Base-by-base conservation (phyloP, 2,113 vertebrate species). In the Climacteris rufus region DNA sequence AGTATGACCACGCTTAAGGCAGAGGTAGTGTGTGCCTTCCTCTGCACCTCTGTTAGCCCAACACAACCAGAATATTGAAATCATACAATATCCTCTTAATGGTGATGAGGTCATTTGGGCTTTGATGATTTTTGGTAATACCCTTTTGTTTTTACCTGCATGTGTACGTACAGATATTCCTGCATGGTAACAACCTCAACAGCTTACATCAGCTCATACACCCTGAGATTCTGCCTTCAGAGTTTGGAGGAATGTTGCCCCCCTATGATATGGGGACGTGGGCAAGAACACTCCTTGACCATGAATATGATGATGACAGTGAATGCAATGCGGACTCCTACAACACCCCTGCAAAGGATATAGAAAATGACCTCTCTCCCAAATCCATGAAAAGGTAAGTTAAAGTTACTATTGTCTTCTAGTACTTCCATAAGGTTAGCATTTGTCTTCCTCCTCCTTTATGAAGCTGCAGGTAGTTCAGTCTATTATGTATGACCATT, bases 241-340 rank as follows among this genome's bases (percentile, higher is more conserved):
- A 99, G 93, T 99, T 99, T 94, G 99, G 99, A 42, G 99, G 99
- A 70, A 99, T 99, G 99, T 97, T 99, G 96, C 99, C 99, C 11
- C 99, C 99, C 24, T 99, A 99, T 16, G 99, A 99, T 72, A 99
- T 99, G 99, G 99, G 99, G 21, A 99, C 99, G 0, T 99, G 99
- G 99, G 99, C 99, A n/a, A 98, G 99, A 88, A 98, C 99, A 20
- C 98, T 99, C 87, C 98, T 99, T n/a, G 99, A 99, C 96, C 99
- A 99, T 1, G 99, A 99, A n/a, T 99, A 99, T 6, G 99, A 99
- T 17, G 99, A 99, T 84, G 99, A 99, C 96, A 98, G 98, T 11
- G 99, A 99, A 92, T 99, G 99, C 97, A 98, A 96, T 44, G 98
- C 97, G 0, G 99, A 99, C 93, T 98, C 99, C 87, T 99, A 99